phyloP scores from a whole-genome alignment of 1,140 invertebrate species.

The Trachymyrmex cornetzi region DNA sequence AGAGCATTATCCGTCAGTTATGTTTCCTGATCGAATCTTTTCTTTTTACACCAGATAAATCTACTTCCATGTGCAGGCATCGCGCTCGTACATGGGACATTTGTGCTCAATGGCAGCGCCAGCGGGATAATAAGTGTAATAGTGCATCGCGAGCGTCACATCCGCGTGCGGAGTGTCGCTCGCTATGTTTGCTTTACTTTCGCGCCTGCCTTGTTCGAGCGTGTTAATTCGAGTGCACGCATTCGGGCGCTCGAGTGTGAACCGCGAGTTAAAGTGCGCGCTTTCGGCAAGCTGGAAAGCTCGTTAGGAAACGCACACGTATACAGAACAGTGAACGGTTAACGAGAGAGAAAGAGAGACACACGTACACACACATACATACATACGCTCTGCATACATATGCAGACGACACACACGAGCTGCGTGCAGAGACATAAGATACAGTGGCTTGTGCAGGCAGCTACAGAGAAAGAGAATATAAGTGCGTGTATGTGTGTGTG shows the following conservation, averaged over 20 bases:
- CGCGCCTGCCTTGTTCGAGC: neutral
- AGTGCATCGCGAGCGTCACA: conserved; percentile 41
- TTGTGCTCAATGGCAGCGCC: neutral
- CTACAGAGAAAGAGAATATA: conserved; percentile 52
- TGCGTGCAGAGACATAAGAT: conserved; percentile 44
- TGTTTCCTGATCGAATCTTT: neutral
- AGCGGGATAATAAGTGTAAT: conserved; percentile 45
- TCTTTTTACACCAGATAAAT: neutral
- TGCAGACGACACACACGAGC: conserved; percentile 74
- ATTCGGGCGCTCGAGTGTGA: conserved; percentile 50
- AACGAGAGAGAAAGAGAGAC: conserved; percentile 71
- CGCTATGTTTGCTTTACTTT: conserved; percentile 40
- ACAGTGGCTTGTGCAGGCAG: conserved; percentile 28
- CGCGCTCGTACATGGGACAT: neutral
- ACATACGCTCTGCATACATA: conserved; percentile 73
- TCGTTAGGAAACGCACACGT: conserved; percentile 62
- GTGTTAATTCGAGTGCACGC: conserved; percentile 49
- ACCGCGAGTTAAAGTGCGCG: conserved; percentile 57
- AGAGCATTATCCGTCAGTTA: neutral
- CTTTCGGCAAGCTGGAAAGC: conserved; percentile 49
- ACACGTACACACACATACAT: conserved; percentile 72
- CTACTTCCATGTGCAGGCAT: neutral
- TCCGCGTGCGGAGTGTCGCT: conserved; percentile 30
- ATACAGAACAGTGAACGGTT: conserved; percentile 63
- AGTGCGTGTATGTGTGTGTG: neutral